phyloP scores from a whole-genome alignment of 2,797 vertebrate species.

The Lophius americanus region DNA sequence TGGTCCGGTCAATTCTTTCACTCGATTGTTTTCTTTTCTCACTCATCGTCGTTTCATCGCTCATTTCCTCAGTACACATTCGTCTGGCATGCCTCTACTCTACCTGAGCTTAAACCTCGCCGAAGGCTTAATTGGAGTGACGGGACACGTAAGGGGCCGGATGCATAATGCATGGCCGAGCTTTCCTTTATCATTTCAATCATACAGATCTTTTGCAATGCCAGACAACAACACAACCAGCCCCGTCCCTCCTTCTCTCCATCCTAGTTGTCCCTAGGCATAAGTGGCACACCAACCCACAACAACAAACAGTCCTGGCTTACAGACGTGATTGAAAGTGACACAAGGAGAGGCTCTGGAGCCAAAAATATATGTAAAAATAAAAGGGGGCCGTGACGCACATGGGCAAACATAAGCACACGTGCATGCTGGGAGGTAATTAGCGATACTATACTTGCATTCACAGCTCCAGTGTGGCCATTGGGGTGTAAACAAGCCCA shows the following conservation, averaged over 20 bases:
- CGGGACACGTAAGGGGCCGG: slow-evolving; percentile 67
- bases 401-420: slow-evolving; percentile 45
- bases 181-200: slow-evolving; percentile 82
- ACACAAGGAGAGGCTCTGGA: slow-evolving; percentile 58
- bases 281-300: slow-evolving; percentile 13
- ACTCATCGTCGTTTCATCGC: slow-evolving; percentile 14
- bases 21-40: slow-evolving; percentile 47
- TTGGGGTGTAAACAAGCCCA: slow-evolving; percentile 56
- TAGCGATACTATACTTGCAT: slow-evolving; percentile 41
- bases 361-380: slow-evolving; percentile 46
- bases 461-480: slow-evolving; percentile 58
- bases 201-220: slow-evolving; percentile 74
- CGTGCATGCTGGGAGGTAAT: slow-evolving; percentile 21
- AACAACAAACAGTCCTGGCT: slow-evolving; percentile 41
- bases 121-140: slow-evolving; percentile 79
- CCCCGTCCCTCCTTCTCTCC: slow-evolving; percentile 41
- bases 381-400: slow-evolving; percentile 60
- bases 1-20: slow-evolving; percentile 55
- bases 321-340: slow-evolving; percentile 61
- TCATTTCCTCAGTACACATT: slow-evolving; percentile 48
- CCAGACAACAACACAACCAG: slow-evolving; percentile 60
- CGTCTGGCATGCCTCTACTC: slow-evolving; percentile 23
- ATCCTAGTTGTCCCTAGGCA: slow-evolving; percentile 56
- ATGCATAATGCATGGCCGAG: slow-evolving; percentile 80
- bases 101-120: slow-evolving; percentile 45